Conservation (phyloP, 2,888 invertebrate genomes). For the Drosophila neonasuta region DNA sequence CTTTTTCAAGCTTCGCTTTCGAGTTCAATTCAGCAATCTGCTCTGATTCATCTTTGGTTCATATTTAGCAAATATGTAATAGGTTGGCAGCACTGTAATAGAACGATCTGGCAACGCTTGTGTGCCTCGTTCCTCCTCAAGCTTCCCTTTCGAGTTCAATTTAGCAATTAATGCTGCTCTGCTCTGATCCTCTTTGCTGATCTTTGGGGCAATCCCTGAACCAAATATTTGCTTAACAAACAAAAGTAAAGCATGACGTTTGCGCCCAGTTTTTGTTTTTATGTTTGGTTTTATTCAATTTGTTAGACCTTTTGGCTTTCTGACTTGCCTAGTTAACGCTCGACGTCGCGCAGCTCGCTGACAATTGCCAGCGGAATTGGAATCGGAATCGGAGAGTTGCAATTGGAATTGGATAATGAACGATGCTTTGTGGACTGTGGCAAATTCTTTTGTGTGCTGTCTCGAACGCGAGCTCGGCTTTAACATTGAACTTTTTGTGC, state of each 20-base stretch:
- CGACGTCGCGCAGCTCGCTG: conserved; percentile 52
- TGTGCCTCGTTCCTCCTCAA: no score
- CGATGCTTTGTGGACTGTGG: conserved; percentile 77
- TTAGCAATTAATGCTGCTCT: conserved; percentile 18
- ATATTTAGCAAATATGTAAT: neutral
- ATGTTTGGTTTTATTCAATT: conserved; percentile 56
- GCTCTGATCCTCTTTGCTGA: conserved; percentile 25
- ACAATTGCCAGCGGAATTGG: conserved; percentile 17
- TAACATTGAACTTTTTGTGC: conserved; percentile 74
- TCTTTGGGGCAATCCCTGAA: conserved; percentile 28
- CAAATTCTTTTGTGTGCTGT: conserved; percentile 68
- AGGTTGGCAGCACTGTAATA: neutral
- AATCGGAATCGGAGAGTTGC: neutral
- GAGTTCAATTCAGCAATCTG: no score
- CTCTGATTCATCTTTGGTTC: no score
- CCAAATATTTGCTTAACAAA: conserved; percentile 19
- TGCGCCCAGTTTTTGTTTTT: conserved; percentile 57
- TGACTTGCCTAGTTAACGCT: conserved; percentile 73
- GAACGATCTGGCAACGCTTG: no score
- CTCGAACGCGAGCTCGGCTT: conserved; percentile 31
- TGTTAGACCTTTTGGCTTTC: conserved; percentile 68
- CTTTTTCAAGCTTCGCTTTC: no score
- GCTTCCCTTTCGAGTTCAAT: neutral
- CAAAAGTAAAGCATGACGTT: conserved; percentile 41
- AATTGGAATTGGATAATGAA: conserved; percentile 66